These are phyloP conservation scores for Steinernema khuongi DNA, from an alignment of 1,140 invertebrate genomes.

Conservation along the genomic window DNA sequence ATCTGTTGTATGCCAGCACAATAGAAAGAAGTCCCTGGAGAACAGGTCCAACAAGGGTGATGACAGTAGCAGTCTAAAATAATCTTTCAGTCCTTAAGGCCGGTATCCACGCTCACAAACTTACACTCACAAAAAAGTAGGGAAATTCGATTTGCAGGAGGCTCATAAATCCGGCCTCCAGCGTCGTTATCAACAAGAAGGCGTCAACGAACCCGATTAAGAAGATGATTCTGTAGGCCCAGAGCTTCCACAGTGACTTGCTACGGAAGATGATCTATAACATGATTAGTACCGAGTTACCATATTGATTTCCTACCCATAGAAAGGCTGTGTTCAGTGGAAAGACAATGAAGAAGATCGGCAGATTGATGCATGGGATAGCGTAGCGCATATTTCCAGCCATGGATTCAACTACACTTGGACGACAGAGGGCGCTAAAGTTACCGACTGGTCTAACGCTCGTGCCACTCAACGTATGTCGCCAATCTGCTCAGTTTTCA, in stretches of 20 bases:
- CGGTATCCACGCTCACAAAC: background rate
- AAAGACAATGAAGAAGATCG: background rate
- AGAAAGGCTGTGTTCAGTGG: background rate
- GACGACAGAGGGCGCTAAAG: too few relatives aligned
- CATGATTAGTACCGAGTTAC: background rate
- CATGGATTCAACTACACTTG: too few relatives aligned
- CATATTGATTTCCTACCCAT: background rate
- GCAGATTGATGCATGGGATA: background rate
- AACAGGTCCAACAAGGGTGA: background rate
- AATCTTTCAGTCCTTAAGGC: background rate
- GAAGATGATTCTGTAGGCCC: constrained; percentile 3
- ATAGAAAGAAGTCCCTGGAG: background rate
- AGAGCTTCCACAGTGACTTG: background rate
- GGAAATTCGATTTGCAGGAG: background rate
- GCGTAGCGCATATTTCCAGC: too few relatives aligned
- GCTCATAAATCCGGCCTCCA: background rate
- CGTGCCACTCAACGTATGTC: too few relatives aligned
- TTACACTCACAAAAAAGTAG: constrained; percentile 1
- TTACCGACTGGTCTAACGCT: too few relatives aligned
- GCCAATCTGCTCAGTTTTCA: too few relatives aligned
- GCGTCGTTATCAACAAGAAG: background rate
- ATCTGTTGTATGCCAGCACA: background rate
- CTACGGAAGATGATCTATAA: background rate
- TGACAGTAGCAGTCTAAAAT: background rate
- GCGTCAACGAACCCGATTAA: background rate